These are phyloP conservation scores for Rhombomys opimus DNA, from an alignment of 2,113 vertebrate genomes.

Conservation along the genomic window DNA sequence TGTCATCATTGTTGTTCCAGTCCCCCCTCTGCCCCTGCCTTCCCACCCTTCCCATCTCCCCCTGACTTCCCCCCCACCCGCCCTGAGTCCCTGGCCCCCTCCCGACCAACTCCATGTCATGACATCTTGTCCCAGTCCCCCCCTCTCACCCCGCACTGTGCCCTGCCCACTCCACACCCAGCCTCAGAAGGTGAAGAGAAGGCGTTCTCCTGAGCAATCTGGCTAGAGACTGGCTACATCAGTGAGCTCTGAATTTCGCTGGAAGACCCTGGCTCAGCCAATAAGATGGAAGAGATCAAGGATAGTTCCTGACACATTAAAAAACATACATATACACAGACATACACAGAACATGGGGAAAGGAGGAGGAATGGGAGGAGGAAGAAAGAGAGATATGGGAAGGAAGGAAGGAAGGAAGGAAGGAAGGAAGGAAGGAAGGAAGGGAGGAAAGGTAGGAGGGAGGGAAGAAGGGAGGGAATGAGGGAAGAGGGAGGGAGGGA, in stretches of 20 bases:
- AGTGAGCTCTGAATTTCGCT: background rate
- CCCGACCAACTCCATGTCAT: too few relatives aligned
- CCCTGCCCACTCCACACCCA: background rate
- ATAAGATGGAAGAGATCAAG: background rate
- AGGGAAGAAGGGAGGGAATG: background rate
- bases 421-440: background rate
- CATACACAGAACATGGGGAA: background rate
- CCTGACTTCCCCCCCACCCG: background rate
- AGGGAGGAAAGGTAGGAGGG: background rate
- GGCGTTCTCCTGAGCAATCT: background rate
- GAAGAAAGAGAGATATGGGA: background rate
- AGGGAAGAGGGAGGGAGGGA: background rate
- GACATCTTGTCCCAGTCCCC: too few relatives aligned
- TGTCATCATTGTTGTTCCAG: background rate
- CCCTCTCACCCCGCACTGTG: too few relatives aligned
- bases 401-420: background rate
- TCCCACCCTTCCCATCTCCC: background rate
- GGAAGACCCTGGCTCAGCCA: background rate
- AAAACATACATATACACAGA: background rate
- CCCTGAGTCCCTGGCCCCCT: background rate
- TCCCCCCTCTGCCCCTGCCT: background rate
- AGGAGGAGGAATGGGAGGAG: background rate
- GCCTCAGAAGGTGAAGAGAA: background rate
- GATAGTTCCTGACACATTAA: background rate
- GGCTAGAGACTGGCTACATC: background rate